Evolutionary conservation across 1,140 invertebrate species (phyloP), one percentile per base, ranked within the genome.

Genomic region (Nephila pilipes): DNA sequence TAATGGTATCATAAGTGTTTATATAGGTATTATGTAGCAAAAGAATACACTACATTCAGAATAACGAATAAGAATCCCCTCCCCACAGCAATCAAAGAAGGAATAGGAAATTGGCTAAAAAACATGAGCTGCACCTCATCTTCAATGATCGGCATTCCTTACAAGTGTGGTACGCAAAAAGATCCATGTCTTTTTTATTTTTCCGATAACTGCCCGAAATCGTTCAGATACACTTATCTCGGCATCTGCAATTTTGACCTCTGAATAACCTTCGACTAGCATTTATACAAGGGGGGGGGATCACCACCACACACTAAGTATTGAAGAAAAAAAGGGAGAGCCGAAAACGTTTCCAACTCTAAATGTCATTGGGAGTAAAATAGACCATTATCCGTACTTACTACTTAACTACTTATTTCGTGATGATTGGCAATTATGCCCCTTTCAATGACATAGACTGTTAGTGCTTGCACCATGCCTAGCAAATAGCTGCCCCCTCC

Each of bases 341-440:
- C 89, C 89, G 20, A 87, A 91, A 81, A 60, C 80, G 75, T 91
- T 91, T 91, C 58, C 79, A 91, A 32, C 46, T 91, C 89, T 60
- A 91, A 91, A 91, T 91, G 89, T 91, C 89, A 91, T 91, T 85
- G 90, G 81, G 90, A 92, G 90, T 92, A 92, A 92, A 85, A 92
- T 85, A 87, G 83, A 92, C 90, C 90, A 92, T 92, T 92, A 92
- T 87, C 83, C 63, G 90, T 92, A 92, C 90, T 92, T 92, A 92
- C 90, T 75, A 85, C 90, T 92, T 85, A 92, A 92, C 90, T 87
- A 92, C 90, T 92, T 87, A 92, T 92, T 92, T 92, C 83, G 81
- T 85, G 90, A 92, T 87, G 90, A 92, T 92, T 92, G 90, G 81
- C 83, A 92, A 92, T 92, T 92, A 92, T 87, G n/a, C 90, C 75